phyloP scores from a whole-genome alignment of 2,888 invertebrate genomes.

The Adelphocoris suturalis region DNA sequence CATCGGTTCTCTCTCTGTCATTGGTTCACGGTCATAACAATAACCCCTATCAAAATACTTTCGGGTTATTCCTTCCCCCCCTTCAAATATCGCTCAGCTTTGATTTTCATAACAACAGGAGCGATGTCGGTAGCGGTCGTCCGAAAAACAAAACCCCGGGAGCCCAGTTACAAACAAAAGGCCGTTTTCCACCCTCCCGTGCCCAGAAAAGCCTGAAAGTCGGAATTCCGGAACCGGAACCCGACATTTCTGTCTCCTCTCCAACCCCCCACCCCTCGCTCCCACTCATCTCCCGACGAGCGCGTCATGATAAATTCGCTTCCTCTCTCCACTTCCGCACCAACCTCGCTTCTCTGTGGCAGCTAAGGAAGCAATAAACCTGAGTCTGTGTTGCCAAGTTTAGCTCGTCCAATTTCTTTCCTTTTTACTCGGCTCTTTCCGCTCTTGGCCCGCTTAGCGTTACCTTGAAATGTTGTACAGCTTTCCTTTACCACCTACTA shows the following conservation, averaged over 20 bases:
- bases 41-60: background rate
- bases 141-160: background rate
- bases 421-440: background rate
- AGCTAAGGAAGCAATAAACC: slow-evolving; percentile 34
- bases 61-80: background rate
- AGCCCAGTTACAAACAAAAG: background rate
- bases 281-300: background rate
- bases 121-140: background rate
- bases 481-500: background rate
- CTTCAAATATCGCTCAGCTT: background rate
- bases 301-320: slow-evolving; percentile 12
- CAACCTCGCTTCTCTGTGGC: background rate
- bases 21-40: background rate
- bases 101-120: background rate
- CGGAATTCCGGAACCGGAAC: slow-evolving; percentile 26
- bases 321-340: background rate
- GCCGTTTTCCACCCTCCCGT: slow-evolving; percentile 16
- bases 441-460: background rate
- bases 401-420: background rate
- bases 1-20: background rate
- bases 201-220: background rate
- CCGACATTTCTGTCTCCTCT: background rate
- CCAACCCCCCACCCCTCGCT: too few relatives aligned
- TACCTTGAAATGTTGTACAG: background rate
- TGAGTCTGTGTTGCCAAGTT: slow-evolving; percentile 3